Base-by-base conservation (phyloP, 2,113 vertebrate genomes). In the Riparia riparia region DNA sequence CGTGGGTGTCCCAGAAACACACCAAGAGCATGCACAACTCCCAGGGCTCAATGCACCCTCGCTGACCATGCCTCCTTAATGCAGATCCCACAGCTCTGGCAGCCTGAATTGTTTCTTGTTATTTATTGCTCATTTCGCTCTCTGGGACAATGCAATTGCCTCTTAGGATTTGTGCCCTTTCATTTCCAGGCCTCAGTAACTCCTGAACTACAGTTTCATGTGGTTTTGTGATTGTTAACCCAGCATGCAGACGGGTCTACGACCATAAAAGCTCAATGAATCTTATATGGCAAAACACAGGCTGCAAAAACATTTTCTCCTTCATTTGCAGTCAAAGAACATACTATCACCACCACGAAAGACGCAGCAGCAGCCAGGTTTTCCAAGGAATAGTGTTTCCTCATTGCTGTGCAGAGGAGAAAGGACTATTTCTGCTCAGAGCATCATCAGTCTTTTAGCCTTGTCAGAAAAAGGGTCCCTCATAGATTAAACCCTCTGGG, bases 161-260 rank as follows among this genome's bases (percentile, higher is more conserved):
- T 96, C 94, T 92, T 70, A 95, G 97, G 96, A 97, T 96, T 96
- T 97, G 93, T 96, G 96, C 94, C 96, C 97, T 98, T 98, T 98
- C 90, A 96, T 97, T 98, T 97, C 93, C 94, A 98, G 97, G 97
- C 96, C 97, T 97, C 81, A 47, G 72, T 97, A 97, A 97, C 97
- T 98, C 96, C 97, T 95, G 86, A 97, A 97, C 91, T 93, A 95
- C 89, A 89, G 95, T 82, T 97, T 97, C 98, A 96, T 96, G 98
- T 87, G 95, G 98, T 96, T 98, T 97, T 96, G 96, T 97, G 98
- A 98, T 97, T 98, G 97, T 98, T 98, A 97, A 97, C 96, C 94
- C 98, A 98, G 97, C 98, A 94, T 97, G 98, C 72, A 89, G 89
- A 98, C 17, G 4, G 89, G 91, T 96, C 89, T 93, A 86, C 0